These are phyloP conservation scores for Olivierus martensii DNA, from an alignment of 1,140 invertebrate genomes.

Conservation along the genomic window DNA sequence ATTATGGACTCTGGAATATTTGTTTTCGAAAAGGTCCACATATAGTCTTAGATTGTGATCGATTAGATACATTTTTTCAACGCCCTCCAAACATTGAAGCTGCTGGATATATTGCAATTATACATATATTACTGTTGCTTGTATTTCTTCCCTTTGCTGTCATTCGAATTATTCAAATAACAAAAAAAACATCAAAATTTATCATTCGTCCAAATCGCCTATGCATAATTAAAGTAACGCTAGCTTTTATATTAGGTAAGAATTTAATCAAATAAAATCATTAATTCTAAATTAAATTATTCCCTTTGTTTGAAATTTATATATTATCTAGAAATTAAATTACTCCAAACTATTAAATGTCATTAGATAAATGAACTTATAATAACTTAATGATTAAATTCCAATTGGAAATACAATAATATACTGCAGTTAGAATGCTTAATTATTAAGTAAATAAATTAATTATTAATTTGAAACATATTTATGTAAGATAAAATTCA, in stretches of 20 bases:
- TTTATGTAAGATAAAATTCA: no score
- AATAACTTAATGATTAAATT: no score
- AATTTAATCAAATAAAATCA: no score
- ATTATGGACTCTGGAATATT: conserved; percentile 16
- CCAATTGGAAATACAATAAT: no score
- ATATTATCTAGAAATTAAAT: no score
- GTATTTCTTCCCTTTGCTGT: neutral
- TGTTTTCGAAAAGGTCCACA: conserved; percentile 8
- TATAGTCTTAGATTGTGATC: conserved; percentile 12
- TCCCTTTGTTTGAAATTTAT: no score
- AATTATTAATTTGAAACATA: no score
- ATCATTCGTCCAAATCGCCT: neutral
- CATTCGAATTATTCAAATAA: neutral
- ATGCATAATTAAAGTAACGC: conserved; percentile 1
- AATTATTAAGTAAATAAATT: no score
- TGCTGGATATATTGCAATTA: conserved; percentile 2
- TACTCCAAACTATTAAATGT: no score
- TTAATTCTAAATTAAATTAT: no score
- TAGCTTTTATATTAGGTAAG: conserved; percentile 2
- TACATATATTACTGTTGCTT: conserved; percentile 2
- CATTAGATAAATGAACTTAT: no score
- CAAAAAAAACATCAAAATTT: neutral
- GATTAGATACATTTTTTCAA: conserved; percentile 15
- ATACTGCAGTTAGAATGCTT: no score
- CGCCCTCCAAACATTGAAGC: neutral